Conservation (phyloP, 37 sponge, comb jelly and placozoan genomes). For the Ianthella basta region DNA sequence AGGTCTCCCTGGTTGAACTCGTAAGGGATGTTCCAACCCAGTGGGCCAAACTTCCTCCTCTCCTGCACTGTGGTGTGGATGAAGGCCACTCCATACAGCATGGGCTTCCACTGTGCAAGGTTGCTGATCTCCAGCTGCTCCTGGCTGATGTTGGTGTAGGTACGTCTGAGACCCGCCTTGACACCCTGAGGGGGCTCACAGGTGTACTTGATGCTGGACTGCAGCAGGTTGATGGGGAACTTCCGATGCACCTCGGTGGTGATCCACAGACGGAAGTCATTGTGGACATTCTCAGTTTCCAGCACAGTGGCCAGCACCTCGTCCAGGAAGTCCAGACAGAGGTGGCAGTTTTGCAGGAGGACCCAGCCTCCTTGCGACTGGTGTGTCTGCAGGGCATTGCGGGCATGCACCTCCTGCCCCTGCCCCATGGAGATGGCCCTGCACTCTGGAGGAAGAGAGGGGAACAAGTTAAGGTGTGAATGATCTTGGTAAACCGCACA, state of each 20-base stretch:
- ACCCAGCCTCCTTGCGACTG: constrained; percentile 95
- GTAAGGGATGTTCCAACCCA: constrained; percentile 99
- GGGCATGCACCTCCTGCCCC: constrained; percentile 98
- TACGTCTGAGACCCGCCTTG: constrained; percentile 95
- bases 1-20: constrained; percentile 98
- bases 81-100: constrained; percentile 97
- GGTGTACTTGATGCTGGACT: constrained; percentile 96
- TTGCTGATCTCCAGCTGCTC: constrained; percentile 96
- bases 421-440: constrained; percentile 98
- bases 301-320: constrained; percentile 88
- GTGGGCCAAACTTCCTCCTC: constrained; percentile 94
- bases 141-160: constrained; percentile 94
- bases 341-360: constrained; percentile 97
- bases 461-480: background rate
- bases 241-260: constrained; percentile 97
- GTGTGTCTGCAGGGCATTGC: constrained; percentile 86
- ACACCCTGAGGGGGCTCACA: constrained; percentile 99
- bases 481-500: too few species aligned
- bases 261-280: constrained; percentile 93
- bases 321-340: constrained; percentile 95
- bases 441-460: constrained; percentile 54
- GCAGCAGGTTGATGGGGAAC: constrained; percentile 98
- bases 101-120: constrained; percentile 98
- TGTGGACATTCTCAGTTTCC: constrained; percentile 90
- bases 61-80: constrained; percentile 99